A percentile compares a stretch with the other conserved stretches of the same genome.
Evolutionary conservation across 2,888 invertebrate species (phyloP).

Genomic region (Pharmacophagus antenor): DNA sequence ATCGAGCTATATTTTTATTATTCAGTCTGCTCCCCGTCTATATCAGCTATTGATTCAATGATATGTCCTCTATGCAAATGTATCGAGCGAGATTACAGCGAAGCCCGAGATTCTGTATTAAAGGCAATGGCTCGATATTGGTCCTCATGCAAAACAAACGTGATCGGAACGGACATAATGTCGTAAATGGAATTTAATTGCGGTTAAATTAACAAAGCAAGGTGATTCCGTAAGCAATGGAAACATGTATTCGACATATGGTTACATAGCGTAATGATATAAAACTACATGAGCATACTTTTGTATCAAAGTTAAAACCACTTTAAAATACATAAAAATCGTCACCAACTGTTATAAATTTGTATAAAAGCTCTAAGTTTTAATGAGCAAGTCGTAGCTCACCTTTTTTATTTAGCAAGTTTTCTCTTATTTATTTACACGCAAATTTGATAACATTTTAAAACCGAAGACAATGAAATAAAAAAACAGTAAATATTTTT

Average conservation of each 20-base stretch:
- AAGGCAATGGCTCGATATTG: constrained; percentile 43
- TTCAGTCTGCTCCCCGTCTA: constrained; percentile 51
- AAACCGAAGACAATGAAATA: background rate
- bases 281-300: no score
- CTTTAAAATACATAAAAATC: background rate
- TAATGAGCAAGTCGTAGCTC: no score
- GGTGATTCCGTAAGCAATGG: background rate
- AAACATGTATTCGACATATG: background rate
- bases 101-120: constrained; percentile 46
- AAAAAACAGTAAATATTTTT: background rate
- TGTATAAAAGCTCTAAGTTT: no score
- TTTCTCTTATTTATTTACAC: background rate
- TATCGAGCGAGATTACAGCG: constrained; percentile 40
- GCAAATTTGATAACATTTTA: background rate
- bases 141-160: constrained; percentile 39
- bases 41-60: constrained; percentile 56
- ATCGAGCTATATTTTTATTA: constrained; percentile 46
- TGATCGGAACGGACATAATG: background rate
- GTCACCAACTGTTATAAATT: background rate
- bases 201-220: background rate
- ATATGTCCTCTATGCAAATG: constrained; percentile 64
- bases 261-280: background rate
- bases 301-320: background rate
- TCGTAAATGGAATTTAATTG: background rate
- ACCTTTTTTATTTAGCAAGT: no score